Evolutionary conservation across 1,140 invertebrate genomes (phyloP).

Genomic region (Halyomorpha halys): DNA sequence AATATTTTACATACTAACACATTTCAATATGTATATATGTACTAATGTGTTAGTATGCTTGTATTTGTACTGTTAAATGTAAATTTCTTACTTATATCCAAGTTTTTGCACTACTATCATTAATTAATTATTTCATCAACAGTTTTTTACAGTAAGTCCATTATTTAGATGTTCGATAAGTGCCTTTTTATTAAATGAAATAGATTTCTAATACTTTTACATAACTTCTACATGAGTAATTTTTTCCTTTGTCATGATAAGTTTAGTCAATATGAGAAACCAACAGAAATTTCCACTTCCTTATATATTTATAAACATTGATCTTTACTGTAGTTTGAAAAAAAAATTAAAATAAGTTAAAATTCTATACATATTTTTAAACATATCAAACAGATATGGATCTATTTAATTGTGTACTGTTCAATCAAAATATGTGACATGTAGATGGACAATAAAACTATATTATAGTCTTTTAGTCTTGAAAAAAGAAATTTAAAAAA

Average conservation of each 20-base stretch:
- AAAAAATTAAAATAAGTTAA: not conserved
- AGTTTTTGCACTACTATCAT: conserved; percentile 6
- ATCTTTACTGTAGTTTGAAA: not conserved
- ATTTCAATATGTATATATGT: too few species aligned
- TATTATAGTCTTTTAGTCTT: not conserved
- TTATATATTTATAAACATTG: not conserved
- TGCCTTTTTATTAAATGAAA: conserved; percentile 18
- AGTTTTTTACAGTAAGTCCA: conserved; percentile 7
- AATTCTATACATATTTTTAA: not conserved
- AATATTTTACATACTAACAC: too few species aligned
- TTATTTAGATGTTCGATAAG: conserved; percentile 24
- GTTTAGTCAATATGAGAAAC: not conserved
- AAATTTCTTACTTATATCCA: conserved; percentile 9
- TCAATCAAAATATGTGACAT: not conserved
- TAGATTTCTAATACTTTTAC: conserved; percentile 13
- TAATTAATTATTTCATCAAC: conserved; percentile 6
- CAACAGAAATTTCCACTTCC: not conserved
- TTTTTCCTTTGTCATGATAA: not conserved
- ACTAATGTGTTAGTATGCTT: too few species aligned
- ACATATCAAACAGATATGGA: not conserved
- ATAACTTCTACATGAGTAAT: conserved; percentile 5
- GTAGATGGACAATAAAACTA: not conserved
- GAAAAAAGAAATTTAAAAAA: not conserved
- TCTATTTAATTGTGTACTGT: not conserved
- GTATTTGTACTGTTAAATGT: conserved; percentile 1